phyloP scores from a whole-genome alignment of 2,113 vertebrate genomes.

The Petromus typicus region DNA sequence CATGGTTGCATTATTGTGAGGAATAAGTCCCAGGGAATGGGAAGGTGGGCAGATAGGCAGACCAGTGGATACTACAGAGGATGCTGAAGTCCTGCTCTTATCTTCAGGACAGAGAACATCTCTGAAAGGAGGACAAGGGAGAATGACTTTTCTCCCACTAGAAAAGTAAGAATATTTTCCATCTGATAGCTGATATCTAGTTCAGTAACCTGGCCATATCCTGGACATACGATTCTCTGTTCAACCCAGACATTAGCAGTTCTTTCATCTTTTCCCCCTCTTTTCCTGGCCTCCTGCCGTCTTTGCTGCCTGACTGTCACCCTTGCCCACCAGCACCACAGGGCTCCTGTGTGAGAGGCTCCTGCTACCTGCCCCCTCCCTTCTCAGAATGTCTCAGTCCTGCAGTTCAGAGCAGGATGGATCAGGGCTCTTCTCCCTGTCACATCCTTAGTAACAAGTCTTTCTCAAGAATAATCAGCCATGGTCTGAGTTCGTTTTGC shows the following conservation, averaged over 20 bases:
- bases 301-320: neutral
- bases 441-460: neutral
- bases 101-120: neutral
- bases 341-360: neutral
- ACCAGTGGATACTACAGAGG: neutral
- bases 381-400: neutral
- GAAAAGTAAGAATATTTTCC: neutral
- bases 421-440: neutral
- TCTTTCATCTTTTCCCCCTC: accelerated
- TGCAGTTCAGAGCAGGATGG: neutral
- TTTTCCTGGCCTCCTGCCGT: neutral
- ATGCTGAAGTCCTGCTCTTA: neutral
- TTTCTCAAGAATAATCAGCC: neutral
- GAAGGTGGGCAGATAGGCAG: neutral
- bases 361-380: neutral
- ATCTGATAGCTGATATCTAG: neutral
- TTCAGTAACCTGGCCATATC: neutral
- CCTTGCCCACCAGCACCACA: neutral
- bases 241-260: neutral
- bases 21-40: neutral
- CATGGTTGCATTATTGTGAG: neutral
- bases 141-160: neutral
- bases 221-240: neutral
- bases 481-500: neutral
- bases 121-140: neutral